Percentiles rank a stretch among this genome's conserved stretches.
phyloP scores from a whole-genome alignment of 2,888 invertebrate species.

The Rhagonycha fulva region DNA sequence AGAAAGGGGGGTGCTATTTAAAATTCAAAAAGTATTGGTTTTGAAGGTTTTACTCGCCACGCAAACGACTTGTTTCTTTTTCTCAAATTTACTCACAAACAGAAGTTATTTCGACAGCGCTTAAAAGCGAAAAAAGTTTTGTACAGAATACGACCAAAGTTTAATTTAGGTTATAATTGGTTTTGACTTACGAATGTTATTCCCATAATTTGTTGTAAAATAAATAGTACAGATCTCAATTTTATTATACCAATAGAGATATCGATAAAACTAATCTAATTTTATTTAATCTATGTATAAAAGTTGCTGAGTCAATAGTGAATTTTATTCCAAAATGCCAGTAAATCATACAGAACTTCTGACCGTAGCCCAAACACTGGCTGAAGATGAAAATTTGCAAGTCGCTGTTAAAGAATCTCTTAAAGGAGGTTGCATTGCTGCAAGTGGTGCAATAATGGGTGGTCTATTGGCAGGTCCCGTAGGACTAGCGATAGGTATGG shows the following conservation, averaged over 20 bases:
- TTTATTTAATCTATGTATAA: background rate
- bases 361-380: conserved; percentile 43
- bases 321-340: conserved; percentile 32
- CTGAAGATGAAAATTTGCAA: conserved; percentile 46
- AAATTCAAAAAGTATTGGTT: too few relatives aligned
- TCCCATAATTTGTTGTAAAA: too few relatives aligned
- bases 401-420: conserved; percentile 46
- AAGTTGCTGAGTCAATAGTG: background rate
- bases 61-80: too few relatives aligned
- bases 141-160: too few relatives aligned
- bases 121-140: too few relatives aligned
- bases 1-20: too few relatives aligned
- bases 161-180: too few relatives aligned
- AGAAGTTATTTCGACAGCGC: too few relatives aligned
- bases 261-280: background rate
- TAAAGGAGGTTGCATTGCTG: conserved; percentile 49
- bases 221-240: too few relatives aligned
- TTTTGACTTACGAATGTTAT: too few relatives aligned
- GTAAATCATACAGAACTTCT: conserved; percentile 41
- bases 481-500: conserved; percentile 50
- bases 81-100: too few relatives aligned
- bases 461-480: conserved; percentile 51
- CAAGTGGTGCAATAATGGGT: conserved; percentile 47
- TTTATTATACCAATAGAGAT: background rate
- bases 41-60: too few relatives aligned